Percentiles rank a stretch among this genome's conserved stretches.
Conservation (phyloP, 2,797 vertebrate species). For the Leptoclinus maculatus region DNA sequence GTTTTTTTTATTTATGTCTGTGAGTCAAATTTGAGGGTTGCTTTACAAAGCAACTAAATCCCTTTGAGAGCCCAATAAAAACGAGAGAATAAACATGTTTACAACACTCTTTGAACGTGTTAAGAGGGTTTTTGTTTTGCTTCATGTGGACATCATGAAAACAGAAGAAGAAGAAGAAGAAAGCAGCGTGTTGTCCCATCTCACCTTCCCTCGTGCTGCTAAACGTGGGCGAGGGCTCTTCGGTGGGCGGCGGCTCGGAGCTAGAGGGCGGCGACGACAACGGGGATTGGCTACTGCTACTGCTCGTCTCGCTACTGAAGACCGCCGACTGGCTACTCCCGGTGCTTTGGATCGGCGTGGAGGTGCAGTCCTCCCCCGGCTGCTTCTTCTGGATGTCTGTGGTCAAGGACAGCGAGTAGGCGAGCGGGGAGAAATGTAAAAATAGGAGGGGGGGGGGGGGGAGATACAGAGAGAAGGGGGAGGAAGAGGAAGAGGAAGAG, state of each 20-base stretch:
- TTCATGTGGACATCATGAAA: background rate
- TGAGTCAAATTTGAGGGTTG: too few relatives aligned
- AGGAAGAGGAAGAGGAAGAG: too few relatives aligned
- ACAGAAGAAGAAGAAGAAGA: background rate
- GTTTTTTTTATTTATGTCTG: too few relatives aligned
- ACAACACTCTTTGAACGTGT: too few relatives aligned
- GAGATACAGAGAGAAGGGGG: background rate
- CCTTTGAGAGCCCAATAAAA: too few relatives aligned
- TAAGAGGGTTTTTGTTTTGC: too few relatives aligned
- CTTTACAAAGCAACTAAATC: too few relatives aligned
- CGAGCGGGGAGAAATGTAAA: background rate
- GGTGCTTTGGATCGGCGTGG: constrained; percentile 91
- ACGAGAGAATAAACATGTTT: too few relatives aligned
- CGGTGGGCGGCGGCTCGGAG: constrained; percentile 86
- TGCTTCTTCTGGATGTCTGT: constrained; percentile 95
- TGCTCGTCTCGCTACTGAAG: constrained; percentile 90
- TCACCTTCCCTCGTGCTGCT: constrained; percentile 90
- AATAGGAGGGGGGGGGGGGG: constrained; percentile 12
- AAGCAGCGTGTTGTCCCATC: constrained; percentile 6
- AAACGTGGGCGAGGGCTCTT: constrained; percentile 88
- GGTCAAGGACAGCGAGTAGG: constrained; percentile 22
- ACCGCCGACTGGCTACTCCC: constrained; percentile 88
- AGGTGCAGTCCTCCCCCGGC: constrained; percentile 90
- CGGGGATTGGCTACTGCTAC: constrained; percentile 87
- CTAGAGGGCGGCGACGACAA: constrained; percentile 82